Percentiles rank a stretch among this genome's conserved stretches.
These are phyloP conservation scores for Sylvilagus floridanus DNA, from an alignment of 2,797 vertebrate genomes.

Conservation along the genomic window DNA sequence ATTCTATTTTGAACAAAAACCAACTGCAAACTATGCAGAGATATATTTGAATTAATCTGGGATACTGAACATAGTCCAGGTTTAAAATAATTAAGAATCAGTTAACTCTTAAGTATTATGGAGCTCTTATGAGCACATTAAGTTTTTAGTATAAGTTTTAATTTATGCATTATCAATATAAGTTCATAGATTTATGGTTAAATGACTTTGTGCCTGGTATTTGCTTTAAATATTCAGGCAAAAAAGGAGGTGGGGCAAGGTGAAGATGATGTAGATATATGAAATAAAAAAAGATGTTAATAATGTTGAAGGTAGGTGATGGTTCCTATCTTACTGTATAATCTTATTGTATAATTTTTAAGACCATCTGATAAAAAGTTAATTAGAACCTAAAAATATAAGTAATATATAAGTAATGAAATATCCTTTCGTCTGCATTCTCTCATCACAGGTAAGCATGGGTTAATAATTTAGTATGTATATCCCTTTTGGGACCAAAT, in stretches of 20 bases:
- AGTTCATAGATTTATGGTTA: background rate
- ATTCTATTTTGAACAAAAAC: background rate
- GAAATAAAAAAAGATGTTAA: background rate
- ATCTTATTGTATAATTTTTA: background rate
- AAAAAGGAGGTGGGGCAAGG: background rate
- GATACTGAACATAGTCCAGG: background rate
- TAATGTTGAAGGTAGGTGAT: background rate
- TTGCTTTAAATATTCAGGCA: background rate
- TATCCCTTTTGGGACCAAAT: background rate
- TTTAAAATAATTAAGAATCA: background rate
- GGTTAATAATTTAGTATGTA: conserved; percentile 12
- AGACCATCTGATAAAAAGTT: background rate
- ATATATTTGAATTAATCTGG: background rate
- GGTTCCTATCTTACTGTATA: background rate
- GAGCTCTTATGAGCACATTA: background rate
- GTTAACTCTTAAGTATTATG: background rate
- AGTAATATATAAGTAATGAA: background rate
- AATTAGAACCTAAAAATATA: background rate
- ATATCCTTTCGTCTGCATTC: background rate
- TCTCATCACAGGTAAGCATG: background rate
- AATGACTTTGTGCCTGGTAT: background rate
- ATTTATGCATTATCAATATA: conserved; percentile 3
- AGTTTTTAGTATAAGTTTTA: background rate
- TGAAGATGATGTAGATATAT: background rate
- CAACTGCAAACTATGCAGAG: background rate